Percentiles rank a stretch among this genome's conserved stretches.
phyloP scores from a whole-genome alignment of 2,797 vertebrate species.

The Coendou prehensilis region DNA sequence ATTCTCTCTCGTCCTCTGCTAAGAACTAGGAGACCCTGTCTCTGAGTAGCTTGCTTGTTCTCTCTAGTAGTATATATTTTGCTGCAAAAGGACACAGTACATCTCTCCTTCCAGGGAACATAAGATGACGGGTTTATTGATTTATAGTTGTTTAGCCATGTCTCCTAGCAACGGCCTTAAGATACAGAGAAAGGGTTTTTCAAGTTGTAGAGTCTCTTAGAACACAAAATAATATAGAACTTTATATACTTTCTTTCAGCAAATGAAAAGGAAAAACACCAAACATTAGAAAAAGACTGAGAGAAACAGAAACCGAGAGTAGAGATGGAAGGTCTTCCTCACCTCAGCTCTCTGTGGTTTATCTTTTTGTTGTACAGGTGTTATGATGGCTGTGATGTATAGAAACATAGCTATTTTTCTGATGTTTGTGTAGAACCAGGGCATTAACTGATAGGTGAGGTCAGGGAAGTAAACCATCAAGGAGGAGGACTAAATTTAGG shows the following conservation, averaged over 20 bases:
- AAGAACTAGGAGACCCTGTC: slow-evolving; percentile 53
- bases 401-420: background rate
- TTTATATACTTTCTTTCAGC: slow-evolving; percentile 48
- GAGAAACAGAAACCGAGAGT: slow-evolving; percentile 35
- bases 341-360: background rate
- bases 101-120: slow-evolving; percentile 17
- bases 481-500: background rate
- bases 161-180: slow-evolving; percentile 77
- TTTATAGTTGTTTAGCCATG: slow-evolving; percentile 53
- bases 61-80: slow-evolving; percentile 28
- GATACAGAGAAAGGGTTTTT: slow-evolving; percentile 42
- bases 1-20: slow-evolving; percentile 30
- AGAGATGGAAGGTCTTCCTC: background rate
- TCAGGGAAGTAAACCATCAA: background rate
- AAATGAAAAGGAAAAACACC: slow-evolving; percentile 58
- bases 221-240: slow-evolving; percentile 68
- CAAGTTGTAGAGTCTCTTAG: slow-evolving; percentile 44
- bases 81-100: slow-evolving; percentile 39
- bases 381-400: background rate
- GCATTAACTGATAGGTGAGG: background rate
- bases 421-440: background rate
- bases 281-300: slow-evolving; percentile 18
- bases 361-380: background rate
- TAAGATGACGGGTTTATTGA: slow-evolving; percentile 66
- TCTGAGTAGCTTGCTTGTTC: slow-evolving; percentile 27